Evolutionary conservation across 1,140 invertebrate species (phyloP), one percentile per base, ranked within the genome.

Genomic region (Drosophila burlai): DNA sequence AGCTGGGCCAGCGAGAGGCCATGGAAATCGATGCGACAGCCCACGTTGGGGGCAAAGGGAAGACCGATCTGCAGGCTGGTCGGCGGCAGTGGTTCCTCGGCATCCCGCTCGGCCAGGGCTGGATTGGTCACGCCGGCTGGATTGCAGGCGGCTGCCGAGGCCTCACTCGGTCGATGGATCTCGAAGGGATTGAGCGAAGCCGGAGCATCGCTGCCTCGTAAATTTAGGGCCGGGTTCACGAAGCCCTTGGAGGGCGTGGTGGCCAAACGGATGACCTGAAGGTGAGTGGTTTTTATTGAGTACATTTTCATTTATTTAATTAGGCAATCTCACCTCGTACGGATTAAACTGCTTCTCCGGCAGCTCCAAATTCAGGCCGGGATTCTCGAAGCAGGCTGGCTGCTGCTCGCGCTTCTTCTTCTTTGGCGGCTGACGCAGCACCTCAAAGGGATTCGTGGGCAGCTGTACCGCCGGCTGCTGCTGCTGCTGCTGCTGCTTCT

Each of bases 331-430:
- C 47, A 92, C 91, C 83, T 93, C 92, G 55, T 85, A 93, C 0
- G 92, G 92, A 89, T 93, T 93, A 24, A 93, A 91, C 46, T 91
- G 84, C 38, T 83, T 90, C 55, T 93, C 92, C 10, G 92, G 92
- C 29, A 91, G 46, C 36, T 93, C 86, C 1, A 93, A 61, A 79
- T 93, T 93, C 4, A 93, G 67, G 16, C 82, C 92, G 18, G 87
- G 87, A 86, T 93, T 93, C 64, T 90, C 91, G 31, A 93, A 93
- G 60, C 92, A 93, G 29, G 82, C 83, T 40, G 36, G 21, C 21
- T 57, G 54, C 10, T 80, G 78, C 4, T 84, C 89, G 8, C 80
- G 80, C 54, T 93, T 93, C 59, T 92, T 93, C 31, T 92, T 93
- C 61, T 93, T 93, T 0, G 82, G 76, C 1, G 92, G 91, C 47